A percentile compares a stretch with the other conserved stretches of the same genome.
Conservation (phyloP, 2,888 invertebrate genomes). For the Leucozona laternaria region DNA sequence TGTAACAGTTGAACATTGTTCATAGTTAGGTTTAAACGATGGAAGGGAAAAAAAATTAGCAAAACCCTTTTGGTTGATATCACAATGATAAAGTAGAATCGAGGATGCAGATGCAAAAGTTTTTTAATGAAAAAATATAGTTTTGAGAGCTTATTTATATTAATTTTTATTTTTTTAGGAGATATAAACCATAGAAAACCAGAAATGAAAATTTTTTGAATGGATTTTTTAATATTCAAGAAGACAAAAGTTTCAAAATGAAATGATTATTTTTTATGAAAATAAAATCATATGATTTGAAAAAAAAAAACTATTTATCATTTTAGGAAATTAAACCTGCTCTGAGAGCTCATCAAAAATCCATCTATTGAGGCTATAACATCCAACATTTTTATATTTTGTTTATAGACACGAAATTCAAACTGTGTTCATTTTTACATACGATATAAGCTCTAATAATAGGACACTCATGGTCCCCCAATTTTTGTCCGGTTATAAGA, state of each 20-base stretch:
- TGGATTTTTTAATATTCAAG: neutral
- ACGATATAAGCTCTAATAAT: too few species aligned
- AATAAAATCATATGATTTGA: too few species aligned
- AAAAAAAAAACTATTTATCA: too few species aligned
- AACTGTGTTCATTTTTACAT: too few species aligned
- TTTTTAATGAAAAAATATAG: conserved; percentile 25
- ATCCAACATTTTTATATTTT: too few species aligned
- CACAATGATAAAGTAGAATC: neutral
- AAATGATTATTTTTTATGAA: too few species aligned
- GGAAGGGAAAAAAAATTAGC: neutral
- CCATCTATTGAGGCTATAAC: too few species aligned
- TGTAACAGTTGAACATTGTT: neutral
- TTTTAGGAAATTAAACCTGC: too few species aligned
- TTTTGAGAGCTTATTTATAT: conserved; percentile 2
- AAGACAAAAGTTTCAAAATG: neutral
- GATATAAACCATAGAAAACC: neutral
- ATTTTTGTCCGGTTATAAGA: too few species aligned
- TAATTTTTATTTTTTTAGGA: neutral
- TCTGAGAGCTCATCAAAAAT: too few species aligned
- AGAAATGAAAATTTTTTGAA: neutral
- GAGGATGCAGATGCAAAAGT: neutral
- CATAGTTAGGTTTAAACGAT: neutral
- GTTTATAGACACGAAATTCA: too few species aligned
- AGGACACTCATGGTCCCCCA: too few species aligned
- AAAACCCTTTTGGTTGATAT: neutral